Evolutionary conservation across 2,888 invertebrate genomes (phyloP), one percentile per base, ranked within the genome.

Genomic region (Andrena bucephala): DNA sequence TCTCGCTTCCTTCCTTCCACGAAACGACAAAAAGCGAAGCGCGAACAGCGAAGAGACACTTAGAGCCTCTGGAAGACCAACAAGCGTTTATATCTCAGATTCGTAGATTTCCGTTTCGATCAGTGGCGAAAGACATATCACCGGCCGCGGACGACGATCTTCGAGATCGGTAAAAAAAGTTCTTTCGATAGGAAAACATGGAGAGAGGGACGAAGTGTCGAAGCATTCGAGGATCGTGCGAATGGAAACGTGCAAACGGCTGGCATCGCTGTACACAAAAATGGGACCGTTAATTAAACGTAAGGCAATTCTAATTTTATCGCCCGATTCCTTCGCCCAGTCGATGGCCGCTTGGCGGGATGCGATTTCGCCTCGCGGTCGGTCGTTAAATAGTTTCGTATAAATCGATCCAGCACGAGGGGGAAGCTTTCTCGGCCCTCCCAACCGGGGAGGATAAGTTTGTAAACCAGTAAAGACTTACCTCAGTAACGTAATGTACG

Each of bases 401-500:
- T 63, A 54, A 70, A 27, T 62, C 77, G 63, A 75, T 76, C 65
- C 68, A 31, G 27, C 62, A 20, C 68, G 13, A 42, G 66, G 65
- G 71, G 31, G 76, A 63, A 69, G 33, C 42, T 31, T 69, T 76
- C 68, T 77, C 74, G 48, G 78, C 77, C 48, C 69, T 81, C 73
- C 68, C 66, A 10, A 20, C 6, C 71, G 62, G 66, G 66, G 59
- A 24, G 65, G 67, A 62, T 67, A 29, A 59, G 70, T 20, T 63
- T 65, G 68, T 29, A 78, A 83, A 81, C 70, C 87, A 88, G 88
- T 88, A 88, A 88, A 87, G 86, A 90, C 87, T 88, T 90, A 88
- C 91, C 89, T 90, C 89, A 89, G 84, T 89, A 88, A 87, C 80
- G 85, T 77, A 80, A 81, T 85, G 84, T 89, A 86, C 81, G 90